phyloP scores from a whole-genome alignment of 1,140 invertebrate genomes.

The Mercenaria mercenaria region DNA sequence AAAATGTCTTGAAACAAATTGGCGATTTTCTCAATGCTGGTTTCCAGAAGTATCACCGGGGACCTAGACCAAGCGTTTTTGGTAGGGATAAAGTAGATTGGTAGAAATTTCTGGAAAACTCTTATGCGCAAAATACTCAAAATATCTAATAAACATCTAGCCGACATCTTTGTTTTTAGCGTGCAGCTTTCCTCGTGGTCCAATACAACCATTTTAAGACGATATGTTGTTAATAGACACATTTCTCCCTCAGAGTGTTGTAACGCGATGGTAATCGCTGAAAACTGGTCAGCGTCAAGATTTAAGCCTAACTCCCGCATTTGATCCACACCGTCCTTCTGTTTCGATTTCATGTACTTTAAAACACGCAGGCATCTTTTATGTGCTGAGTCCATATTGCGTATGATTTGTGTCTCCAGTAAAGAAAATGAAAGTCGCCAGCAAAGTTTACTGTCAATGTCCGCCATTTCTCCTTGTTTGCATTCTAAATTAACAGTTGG shows the following conservation, averaged over 20 bases:
- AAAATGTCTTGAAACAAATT: not conserved
- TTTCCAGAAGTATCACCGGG: not conserved
- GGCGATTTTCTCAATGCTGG: not conserved
- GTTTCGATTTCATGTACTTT: not conserved
- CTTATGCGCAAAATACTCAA: not conserved
- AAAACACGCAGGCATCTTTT: not conserved
- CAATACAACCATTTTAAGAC: not conserved
- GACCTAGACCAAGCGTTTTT: not conserved
- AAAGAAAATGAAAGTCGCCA: not conserved
- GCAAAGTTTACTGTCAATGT: not conserved
- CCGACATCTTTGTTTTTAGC: not conserved
- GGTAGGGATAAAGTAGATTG: not conserved
- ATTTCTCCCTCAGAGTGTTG: not conserved
- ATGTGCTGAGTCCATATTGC: not conserved
- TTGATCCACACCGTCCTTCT: not conserved
- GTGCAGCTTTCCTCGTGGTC: not conserved
- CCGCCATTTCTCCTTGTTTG: not conserved
- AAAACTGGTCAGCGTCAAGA: not conserved
- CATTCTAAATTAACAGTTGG: not conserved
- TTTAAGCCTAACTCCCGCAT: not conserved
- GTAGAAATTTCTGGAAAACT: not conserved
- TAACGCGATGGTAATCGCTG: not conserved
- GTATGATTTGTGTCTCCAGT: not conserved
- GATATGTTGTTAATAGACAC: not conserved
- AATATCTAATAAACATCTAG: not conserved